Conservation (phyloP, 2,888 invertebrate genomes). For the Stenoptilia bipunctidactyla region DNA sequence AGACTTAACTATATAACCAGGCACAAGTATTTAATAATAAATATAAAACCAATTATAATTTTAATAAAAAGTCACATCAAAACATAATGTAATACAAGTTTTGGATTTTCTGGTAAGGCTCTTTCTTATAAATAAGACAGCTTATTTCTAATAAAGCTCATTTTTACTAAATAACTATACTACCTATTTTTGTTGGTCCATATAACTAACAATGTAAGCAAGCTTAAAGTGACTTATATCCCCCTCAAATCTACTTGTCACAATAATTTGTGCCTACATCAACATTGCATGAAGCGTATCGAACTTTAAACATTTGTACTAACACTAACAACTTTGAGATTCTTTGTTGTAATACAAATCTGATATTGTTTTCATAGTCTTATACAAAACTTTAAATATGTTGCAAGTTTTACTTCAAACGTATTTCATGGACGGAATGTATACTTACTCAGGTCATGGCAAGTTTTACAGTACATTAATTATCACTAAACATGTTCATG, state of each 20-base stretch:
- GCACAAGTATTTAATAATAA: neutral
- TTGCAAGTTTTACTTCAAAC: no score
- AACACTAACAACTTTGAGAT: neutral
- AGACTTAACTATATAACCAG: neutral
- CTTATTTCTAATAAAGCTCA: conserved; percentile 47
- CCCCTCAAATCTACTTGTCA: no score
- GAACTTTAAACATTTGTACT: no score
- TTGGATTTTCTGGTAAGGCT: neutral
- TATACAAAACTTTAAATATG: no score
- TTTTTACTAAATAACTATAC: conserved; percentile 23
- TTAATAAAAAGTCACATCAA: conserved; percentile 2
- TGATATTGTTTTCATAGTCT: no score
- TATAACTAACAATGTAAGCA: conserved; percentile 3
- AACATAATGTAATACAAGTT: neutral
- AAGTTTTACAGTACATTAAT: neutral
- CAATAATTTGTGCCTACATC: no score
- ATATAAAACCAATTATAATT: conserved; percentile 2
- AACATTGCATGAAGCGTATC: neutral
- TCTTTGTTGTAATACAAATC: neutral
- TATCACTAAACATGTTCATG: no score
- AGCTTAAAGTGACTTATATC: no score
- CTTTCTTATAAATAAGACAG: neutral
- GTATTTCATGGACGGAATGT: neutral
- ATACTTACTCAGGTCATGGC: neutral
- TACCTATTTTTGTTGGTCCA: conserved; percentile 27